Conservation (phyloP, 2,797 vertebrate genomes). For the Acomys russatus region DNA sequence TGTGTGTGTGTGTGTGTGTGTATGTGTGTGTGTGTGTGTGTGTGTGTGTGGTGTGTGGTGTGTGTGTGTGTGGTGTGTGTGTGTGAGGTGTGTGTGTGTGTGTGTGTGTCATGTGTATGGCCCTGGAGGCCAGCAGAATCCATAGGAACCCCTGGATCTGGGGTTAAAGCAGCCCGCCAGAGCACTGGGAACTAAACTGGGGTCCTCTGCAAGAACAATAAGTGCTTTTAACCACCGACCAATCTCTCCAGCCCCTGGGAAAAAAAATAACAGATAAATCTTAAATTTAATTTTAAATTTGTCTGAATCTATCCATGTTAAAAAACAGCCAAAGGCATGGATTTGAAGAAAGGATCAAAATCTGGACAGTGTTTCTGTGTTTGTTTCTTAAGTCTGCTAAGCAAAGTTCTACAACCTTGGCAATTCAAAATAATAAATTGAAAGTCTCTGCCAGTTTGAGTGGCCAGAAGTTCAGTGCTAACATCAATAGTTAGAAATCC, state of each 20-base stretch:
- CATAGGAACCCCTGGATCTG: background rate
- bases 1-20: background rate
- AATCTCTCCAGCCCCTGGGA: background rate
- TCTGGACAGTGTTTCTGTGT: background rate
- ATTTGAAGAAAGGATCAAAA: background rate
- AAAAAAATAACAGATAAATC: background rate
- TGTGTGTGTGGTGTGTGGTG: too few relatives aligned
- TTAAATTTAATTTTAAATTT: background rate
- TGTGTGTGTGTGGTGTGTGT: background rate
- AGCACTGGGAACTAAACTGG: background rate
- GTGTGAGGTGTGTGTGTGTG: background rate
- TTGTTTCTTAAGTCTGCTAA: background rate
- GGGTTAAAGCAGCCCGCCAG: background rate
- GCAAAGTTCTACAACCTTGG: background rate
- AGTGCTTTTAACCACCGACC: background rate
- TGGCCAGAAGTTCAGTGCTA: constrained; percentile 1
- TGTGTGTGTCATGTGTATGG: background rate
- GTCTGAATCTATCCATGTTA: constrained; percentile 27
- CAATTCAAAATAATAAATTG: constrained; percentile 14
- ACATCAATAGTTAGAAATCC: background rate
- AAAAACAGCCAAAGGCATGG: background rate
- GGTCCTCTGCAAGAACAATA: background rate
- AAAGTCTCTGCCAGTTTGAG: background rate
- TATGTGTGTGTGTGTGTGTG: background rate
- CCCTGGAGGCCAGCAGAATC: too few relatives aligned